Evolutionary conservation across 2,113 vertebrate species (phyloP).

Genomic region (Melanostigma gelatinosum): DNA sequence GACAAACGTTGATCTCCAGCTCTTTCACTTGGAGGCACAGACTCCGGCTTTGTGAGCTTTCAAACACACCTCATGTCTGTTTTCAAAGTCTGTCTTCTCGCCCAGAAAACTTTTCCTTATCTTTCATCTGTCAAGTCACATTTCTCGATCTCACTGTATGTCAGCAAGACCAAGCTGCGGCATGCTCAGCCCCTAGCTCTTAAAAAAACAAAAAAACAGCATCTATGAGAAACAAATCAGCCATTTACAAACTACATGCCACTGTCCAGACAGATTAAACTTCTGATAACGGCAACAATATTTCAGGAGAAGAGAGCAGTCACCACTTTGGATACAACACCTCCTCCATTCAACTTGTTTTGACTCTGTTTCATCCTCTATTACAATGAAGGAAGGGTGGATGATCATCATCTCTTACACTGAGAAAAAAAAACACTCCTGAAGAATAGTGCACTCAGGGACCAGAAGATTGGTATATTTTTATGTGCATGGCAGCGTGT

Average conservation of each 20-base stretch:
- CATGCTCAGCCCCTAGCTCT: conserved; percentile 57
- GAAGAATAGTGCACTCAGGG: conserved; percentile 50
- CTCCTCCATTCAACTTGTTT: conserved; percentile 70
- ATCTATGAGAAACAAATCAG: conserved; percentile 71
- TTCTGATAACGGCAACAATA: conserved; percentile 75
- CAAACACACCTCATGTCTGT: conserved; percentile 71
- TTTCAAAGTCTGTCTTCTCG: conserved; percentile 67
- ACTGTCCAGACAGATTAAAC: conserved; percentile 70
- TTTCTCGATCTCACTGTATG: conserved; percentile 59
- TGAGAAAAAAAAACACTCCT: conserved; percentile 35
- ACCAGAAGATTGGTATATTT: conserved; percentile 53
- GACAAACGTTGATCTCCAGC: conserved; percentile 60
- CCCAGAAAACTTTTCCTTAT: conserved; percentile 75
- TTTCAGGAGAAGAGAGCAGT: conserved; percentile 44
- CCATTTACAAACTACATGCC: conserved; percentile 78
- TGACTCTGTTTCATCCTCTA: conserved; percentile 78
- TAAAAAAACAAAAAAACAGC: conserved; percentile 30
- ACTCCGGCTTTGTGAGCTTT: conserved; percentile 62
- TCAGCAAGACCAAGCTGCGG: conserved; percentile 58
- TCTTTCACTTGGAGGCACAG: conserved; percentile 52
- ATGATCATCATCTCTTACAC: conserved; percentile 50
- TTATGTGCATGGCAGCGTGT: conserved; percentile 63
- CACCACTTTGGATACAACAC: conserved; percentile 65
- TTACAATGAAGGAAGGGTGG: conserved; percentile 67
- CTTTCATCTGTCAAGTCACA: conserved; percentile 73